phyloP scores from a whole-genome alignment of 2,797 vertebrate species.

The Staurois parvus region DNA sequence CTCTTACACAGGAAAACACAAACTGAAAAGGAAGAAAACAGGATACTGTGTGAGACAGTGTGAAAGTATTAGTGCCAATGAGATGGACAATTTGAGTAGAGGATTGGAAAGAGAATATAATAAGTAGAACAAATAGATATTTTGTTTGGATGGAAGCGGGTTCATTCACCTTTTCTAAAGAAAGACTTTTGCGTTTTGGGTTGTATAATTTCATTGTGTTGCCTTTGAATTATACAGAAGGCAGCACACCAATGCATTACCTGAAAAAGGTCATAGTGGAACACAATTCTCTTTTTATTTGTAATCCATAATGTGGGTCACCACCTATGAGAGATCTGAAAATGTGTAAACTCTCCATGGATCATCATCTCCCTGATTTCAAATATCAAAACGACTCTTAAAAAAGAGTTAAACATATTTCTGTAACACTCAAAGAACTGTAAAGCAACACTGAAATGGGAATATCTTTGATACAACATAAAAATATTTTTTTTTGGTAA shows the following conservation, averaged over 20 bases:
- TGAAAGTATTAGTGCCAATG: background rate
- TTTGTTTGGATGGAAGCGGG: conserved; percentile 12
- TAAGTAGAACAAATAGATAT: conserved; percentile 22
- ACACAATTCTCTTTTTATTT: conserved; percentile 24
- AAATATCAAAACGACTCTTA: background rate
- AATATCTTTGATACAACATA: too few species aligned
- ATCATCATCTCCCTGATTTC: background rate
- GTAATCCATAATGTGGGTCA: conserved; percentile 26
- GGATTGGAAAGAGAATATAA: conserved; percentile 3
- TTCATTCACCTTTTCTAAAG: conserved; percentile 15
- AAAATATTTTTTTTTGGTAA: too few species aligned
- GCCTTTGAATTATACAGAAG: conserved; percentile 4
- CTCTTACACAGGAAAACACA: conserved; percentile 29
- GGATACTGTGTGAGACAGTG: conserved; percentile 8
- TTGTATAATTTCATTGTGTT: background rate
- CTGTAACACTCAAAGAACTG: background rate
- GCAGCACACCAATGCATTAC: conserved; percentile 8
- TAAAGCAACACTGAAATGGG: too few species aligned
- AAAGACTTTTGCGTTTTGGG: background rate
- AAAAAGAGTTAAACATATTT: background rate
- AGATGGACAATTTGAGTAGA: background rate
- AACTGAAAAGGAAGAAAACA: conserved; percentile 27
- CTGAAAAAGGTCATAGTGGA: conserved; percentile 1
- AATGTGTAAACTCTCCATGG: background rate
- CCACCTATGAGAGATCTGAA: conserved; percentile 14